Conservation (phyloP, 2,113 vertebrate genomes). For the Anhinga rufa region DNA sequence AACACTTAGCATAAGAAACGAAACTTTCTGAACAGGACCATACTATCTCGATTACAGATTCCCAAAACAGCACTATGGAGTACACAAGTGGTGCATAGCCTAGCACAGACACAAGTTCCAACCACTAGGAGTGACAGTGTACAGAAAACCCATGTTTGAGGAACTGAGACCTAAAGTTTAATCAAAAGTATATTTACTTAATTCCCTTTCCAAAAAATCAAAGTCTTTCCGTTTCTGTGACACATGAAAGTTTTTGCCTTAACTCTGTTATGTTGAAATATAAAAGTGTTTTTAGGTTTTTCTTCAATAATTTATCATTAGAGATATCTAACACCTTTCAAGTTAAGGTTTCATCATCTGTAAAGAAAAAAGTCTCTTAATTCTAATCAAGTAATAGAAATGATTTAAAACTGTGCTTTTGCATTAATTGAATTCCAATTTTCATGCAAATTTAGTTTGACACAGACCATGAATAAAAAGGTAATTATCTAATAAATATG, state of each 20-base stretch:
- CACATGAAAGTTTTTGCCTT: neutral
- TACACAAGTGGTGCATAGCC: neutral
- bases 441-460: neutral
- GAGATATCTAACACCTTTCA: neutral
- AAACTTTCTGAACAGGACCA: neutral
- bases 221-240: neutral
- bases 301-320: neutral
- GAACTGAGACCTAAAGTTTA: neutral
- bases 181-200: neutral
- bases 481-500: neutral
- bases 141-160: neutral
- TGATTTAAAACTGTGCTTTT: neutral
- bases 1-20: neutral
- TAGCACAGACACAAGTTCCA: neutral
- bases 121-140: neutral
- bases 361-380: neutral
- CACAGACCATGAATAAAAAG: neutral
- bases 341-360: neutral
- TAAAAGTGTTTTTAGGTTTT: neutral
- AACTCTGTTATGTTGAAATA: neutral
- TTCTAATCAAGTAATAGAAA: neutral
- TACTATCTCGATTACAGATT: neutral
- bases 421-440: neutral
- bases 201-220: neutral
- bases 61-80: neutral